These are phyloP conservation scores for Nymphalis io DNA, from an alignment of 1,140 invertebrate genomes.

Conservation along the genomic window DNA sequence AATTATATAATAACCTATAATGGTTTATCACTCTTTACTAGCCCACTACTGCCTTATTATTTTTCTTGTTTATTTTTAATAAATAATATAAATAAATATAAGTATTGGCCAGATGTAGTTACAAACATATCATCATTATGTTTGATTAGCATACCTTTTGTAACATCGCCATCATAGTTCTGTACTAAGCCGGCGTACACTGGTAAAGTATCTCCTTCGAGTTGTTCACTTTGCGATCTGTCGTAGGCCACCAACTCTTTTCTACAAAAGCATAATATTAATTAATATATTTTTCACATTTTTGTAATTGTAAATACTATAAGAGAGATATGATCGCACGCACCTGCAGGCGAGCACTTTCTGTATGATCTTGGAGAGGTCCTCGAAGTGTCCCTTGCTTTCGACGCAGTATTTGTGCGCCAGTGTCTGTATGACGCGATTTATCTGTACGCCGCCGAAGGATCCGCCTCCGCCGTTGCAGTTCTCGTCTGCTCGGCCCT, in stretches of 20 bases:
- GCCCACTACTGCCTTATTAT: too few species aligned
- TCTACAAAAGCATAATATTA: conserved; percentile 55
- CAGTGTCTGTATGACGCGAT: conserved; percentile 90
- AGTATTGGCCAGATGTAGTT: too few species aligned
- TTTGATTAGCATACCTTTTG: conserved; percentile 57
- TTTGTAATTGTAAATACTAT: too few species aligned
- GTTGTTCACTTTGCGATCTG: conserved; percentile 85
- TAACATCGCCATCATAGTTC: conserved; percentile 70
- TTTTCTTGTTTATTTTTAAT: too few species aligned
- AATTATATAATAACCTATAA: too few species aligned
- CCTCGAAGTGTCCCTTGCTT: conserved; percentile 96
- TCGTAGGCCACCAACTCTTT: conserved; percentile 96
- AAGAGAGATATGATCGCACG: conserved; percentile 3
- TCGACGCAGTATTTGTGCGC: conserved; percentile 97
- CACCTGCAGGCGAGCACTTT: conserved; percentile 92
- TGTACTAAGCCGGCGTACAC: conserved; percentile 73
- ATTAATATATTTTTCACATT: neutral
- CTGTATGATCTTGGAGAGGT: conserved; percentile 97
- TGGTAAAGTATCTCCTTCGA: conserved; percentile 77
- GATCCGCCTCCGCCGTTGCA: conserved; percentile 68
- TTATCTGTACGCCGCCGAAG: conserved; percentile 85
- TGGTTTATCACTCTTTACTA: too few species aligned
- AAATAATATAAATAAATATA: too few species aligned
- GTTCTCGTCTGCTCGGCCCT: conserved; percentile 83
- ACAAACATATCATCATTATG: too few species aligned